Evolutionary conservation across 2,797 vertebrate genomes (phyloP).

Genomic region (Centroberyx gerrardi): DNA sequence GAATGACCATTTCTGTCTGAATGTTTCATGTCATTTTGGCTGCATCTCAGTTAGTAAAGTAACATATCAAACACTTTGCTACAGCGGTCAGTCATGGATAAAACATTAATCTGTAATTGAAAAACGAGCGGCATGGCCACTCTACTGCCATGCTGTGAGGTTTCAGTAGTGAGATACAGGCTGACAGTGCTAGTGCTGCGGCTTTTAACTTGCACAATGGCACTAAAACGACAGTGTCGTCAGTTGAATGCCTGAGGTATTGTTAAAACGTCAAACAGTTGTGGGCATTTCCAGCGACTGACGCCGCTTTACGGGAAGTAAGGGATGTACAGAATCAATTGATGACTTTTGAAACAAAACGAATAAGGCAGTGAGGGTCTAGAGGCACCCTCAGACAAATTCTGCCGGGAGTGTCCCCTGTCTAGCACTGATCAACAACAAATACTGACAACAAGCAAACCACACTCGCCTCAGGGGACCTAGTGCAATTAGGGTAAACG

Average conservation of each 20-base stretch:
- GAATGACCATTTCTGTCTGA: neutral
- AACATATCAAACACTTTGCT: neutral
- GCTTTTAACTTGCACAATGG: neutral
- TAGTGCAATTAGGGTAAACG: slow-evolving; percentile 52
- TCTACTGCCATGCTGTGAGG: neutral
- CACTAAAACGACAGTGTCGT: neutral
- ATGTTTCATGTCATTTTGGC: neutral
- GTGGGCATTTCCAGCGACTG: neutral
- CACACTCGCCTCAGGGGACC: slow-evolving; percentile 6
- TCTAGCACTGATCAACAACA: slow-evolving; percentile 25
- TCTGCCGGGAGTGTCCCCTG: slow-evolving; percentile 5
- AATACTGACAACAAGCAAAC: slow-evolving; percentile 8
- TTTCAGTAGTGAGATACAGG: slow-evolving; percentile 8
- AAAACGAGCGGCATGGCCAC: neutral
- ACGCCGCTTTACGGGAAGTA: slow-evolving; percentile 1
- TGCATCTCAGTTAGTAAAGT: neutral
- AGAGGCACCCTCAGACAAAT: slow-evolving; percentile 27
- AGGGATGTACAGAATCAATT: slow-evolving; percentile 9
- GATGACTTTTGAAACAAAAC: slow-evolving; percentile 41
- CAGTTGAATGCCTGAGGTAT: slow-evolving; percentile 12
- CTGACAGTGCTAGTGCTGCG: neutral
- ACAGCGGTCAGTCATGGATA: too few species aligned
- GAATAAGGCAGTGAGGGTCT: slow-evolving; percentile 64
- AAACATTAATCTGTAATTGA: neutral
- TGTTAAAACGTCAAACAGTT: slow-evolving; percentile 1